A percentile compares a stretch with the other conserved stretches of the same genome.
Conservation (phyloP, 2,113 vertebrate genomes). For the Halichoerus grypus region DNA sequence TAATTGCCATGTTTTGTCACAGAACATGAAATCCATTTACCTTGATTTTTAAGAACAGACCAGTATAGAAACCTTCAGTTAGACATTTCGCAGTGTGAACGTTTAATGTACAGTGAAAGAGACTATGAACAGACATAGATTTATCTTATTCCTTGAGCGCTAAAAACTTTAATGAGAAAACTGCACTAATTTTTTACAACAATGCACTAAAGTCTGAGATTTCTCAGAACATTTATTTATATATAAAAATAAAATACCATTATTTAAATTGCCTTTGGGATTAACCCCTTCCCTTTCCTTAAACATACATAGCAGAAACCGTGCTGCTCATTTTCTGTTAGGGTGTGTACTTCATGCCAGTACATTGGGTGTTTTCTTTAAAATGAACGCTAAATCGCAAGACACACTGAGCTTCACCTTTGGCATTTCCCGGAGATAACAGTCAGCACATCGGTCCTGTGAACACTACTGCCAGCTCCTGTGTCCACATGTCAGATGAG, state of each 20-base stretch:
- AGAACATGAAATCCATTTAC: constrained; percentile 88
- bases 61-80: constrained; percentile 84
- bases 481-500: constrained; percentile 56
- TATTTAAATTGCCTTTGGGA: constrained; percentile 98
- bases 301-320: constrained; percentile 83
- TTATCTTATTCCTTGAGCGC: constrained; percentile 91
- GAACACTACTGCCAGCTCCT: constrained; percentile 71
- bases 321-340: constrained; percentile 83
- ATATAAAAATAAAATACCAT: constrained; percentile 94
- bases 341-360: constrained; percentile 82
- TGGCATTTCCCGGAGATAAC: constrained; percentile 47
- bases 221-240: constrained; percentile 97
- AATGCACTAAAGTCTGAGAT: constrained; percentile 97
- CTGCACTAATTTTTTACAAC: constrained; percentile 99
- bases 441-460: constrained; percentile 59
- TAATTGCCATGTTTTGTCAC: constrained; percentile 91
- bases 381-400: constrained; percentile 74
- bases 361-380: constrained; percentile 83
- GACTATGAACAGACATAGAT: constrained; percentile 87
- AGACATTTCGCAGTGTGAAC: constrained; percentile 83
- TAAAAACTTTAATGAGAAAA: constrained; percentile 91
- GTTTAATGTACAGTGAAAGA: constrained; percentile 87
- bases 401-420: constrained; percentile 68
- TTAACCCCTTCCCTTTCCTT: constrained; percentile 86
- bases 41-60: constrained; percentile 87